These are phyloP conservation scores for Emydocephalus ijimae DNA, from an alignment of 2,113 vertebrate species.

Conservation along the genomic window DNA sequence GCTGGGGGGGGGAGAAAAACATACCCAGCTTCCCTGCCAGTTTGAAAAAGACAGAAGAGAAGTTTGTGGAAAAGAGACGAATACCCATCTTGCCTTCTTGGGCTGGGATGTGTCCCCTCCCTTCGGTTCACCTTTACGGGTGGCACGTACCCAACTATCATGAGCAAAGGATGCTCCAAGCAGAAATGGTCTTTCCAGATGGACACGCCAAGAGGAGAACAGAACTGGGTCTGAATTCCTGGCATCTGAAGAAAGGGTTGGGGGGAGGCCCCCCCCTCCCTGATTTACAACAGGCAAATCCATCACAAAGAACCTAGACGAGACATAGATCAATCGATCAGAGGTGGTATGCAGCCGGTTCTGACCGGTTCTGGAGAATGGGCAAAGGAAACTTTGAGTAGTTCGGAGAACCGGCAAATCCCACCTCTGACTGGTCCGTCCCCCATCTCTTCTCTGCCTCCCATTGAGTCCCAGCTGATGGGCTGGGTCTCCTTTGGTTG, in stretches of 20 bases:
- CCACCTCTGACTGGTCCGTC: no score
- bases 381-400: no score
- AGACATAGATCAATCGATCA: no score
- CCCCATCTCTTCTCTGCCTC: no score
- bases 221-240: background rate
- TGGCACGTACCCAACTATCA: no score
- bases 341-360: no score
- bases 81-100: background rate
- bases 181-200: background rate
- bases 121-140: background rate
- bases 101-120: background rate
- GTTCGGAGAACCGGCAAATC: no score
- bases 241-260: background rate
- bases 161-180: background rate
- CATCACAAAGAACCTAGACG: background rate
- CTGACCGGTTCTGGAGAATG: no score
- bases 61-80: background rate
- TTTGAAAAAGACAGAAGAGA: constrained; percentile 51
- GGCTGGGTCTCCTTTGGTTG: no score
- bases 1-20: background rate
- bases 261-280: accelerated
- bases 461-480: no score
- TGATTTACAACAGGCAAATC: background rate
- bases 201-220: background rate
- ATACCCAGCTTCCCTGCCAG: constrained; percentile 38